A percentile compares a stretch with the other conserved stretches of the same genome.
Conservation (phyloP, 2,888 invertebrate genomes). For the Galerucella calmariensis region DNA sequence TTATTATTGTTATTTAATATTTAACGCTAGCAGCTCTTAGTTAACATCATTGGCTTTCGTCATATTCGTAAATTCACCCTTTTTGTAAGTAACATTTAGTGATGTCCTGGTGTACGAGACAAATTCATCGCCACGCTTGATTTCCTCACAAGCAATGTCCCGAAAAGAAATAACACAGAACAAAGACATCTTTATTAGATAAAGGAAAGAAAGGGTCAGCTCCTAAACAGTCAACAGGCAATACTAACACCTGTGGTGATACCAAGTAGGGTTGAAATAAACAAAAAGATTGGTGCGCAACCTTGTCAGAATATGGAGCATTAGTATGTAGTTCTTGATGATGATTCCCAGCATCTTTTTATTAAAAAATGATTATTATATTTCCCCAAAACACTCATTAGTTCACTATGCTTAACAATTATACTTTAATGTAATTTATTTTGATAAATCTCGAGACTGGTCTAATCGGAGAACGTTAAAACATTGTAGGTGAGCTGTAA, state of each 20-base stretch:
- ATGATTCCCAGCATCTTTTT: not conserved
- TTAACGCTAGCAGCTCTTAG: not conserved
- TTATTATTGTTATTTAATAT: not conserved
- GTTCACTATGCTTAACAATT: constrained; percentile 17
- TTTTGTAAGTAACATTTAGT: not conserved
- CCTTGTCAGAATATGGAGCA: not conserved
- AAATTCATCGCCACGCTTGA: constrained; percentile 50
- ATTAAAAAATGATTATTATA: not conserved
- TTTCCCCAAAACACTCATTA: too few relatives aligned
- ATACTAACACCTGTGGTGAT: constrained; percentile 11
- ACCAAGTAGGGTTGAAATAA: not conserved
- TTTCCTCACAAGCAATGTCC: constrained; percentile 47
- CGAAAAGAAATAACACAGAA: constrained; percentile 45
- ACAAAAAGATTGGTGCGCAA: not conserved
- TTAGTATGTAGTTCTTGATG: not conserved
- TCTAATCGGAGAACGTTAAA: constrained; percentile 12
- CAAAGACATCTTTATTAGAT: constrained; percentile 51
- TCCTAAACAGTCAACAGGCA: constrained; percentile 26
- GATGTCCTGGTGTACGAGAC: constrained; percentile 30
- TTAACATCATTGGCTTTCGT: not conserved
- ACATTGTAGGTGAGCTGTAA: constrained; percentile 31
- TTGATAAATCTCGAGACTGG: not conserved
- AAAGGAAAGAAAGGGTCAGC: constrained; percentile 43
- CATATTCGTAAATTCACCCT: not conserved
- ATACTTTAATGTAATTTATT: not conserved